Conservation (phyloP, 1,140 invertebrate species). For the Gonatopus flavifemur region DNA sequence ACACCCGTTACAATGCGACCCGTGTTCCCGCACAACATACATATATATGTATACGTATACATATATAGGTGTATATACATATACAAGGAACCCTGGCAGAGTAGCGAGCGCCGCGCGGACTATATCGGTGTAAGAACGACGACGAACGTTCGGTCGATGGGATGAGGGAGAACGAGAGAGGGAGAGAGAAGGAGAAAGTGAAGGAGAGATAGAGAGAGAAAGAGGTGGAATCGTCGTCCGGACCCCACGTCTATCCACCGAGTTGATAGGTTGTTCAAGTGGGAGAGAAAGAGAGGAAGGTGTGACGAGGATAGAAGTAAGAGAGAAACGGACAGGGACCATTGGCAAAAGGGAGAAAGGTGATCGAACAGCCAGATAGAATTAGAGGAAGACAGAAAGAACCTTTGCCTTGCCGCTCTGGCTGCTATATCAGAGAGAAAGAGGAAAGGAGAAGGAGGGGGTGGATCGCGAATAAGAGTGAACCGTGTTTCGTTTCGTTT, state of each 20-base stretch:
- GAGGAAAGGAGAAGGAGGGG: slow-evolving; percentile 20
- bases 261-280: slow-evolving; percentile 60
- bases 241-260: slow-evolving; percentile 53
- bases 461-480: slow-evolving; percentile 37
- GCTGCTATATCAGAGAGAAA: slow-evolving; percentile 28
- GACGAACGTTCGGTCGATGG: slow-evolving; percentile 53
- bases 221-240: slow-evolving; percentile 53
- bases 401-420: slow-evolving; percentile 21
- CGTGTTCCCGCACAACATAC: slow-evolving; percentile 43
- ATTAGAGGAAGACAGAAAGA: slow-evolving; percentile 51
- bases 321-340: background rate
- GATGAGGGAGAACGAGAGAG: slow-evolving; percentile 49
- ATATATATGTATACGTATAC: too few species aligned
- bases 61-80: too few species aligned
- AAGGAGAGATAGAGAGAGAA: too few species aligned
- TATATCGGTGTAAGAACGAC: slow-evolving; percentile 57
- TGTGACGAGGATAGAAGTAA: background rate
- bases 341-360: too few species aligned
- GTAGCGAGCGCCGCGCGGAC: slow-evolving; percentile 41
- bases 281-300: slow-evolving; percentile 32
- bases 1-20: slow-evolving; percentile 40
- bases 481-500: slow-evolving; percentile 44
- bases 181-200: too few species aligned
- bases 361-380: slow-evolving; percentile 49
- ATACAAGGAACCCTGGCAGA: too few species aligned